Percentiles rank a stretch among this genome's conserved stretches.
These are phyloP conservation scores for Maniola jurtina DNA, from an alignment of 1,140 invertebrate genomes.

Conservation along the genomic window DNA sequence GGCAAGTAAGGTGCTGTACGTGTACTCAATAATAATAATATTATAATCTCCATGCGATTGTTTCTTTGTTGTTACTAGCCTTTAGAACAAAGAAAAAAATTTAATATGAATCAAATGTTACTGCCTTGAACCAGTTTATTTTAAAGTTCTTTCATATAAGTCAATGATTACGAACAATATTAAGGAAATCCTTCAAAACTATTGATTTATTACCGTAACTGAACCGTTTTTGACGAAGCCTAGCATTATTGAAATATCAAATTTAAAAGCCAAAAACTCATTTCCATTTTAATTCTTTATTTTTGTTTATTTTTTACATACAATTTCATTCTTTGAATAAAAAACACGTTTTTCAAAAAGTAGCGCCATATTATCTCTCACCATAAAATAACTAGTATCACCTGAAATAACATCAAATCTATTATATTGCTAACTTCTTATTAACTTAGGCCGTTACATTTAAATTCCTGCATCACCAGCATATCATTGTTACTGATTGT, in stretches of 20 bases:
- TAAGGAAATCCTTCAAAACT: not conserved
- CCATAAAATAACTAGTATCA: no score
- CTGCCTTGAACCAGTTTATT: not conserved
- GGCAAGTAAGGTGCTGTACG: not conserved
- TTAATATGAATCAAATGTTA: conserved; percentile 9
- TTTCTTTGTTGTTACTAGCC: conserved; percentile 7
- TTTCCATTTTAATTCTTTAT: no score
- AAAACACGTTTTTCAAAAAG: no score
- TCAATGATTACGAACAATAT: not conserved
- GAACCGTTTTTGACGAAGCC: not conserved
- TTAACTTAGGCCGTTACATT: no score
- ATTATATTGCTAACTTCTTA: no score
- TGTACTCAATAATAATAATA: conserved; percentile 9
- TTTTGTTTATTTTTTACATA: no score
- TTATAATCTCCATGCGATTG: not conserved
- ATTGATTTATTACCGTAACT: not conserved
- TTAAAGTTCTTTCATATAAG: not conserved
- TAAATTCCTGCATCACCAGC: no score
- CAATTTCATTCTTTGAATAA: no score
- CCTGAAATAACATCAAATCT: no score
- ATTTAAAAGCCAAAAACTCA: no score
- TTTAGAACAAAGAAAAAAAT: conserved; percentile 7
- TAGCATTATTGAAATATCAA: no score
- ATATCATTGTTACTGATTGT: conserved; percentile 20
- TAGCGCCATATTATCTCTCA: no score